Base-by-base conservation (phyloP, 2,113 vertebrate genomes). In the Phycodurus eques region DNA sequence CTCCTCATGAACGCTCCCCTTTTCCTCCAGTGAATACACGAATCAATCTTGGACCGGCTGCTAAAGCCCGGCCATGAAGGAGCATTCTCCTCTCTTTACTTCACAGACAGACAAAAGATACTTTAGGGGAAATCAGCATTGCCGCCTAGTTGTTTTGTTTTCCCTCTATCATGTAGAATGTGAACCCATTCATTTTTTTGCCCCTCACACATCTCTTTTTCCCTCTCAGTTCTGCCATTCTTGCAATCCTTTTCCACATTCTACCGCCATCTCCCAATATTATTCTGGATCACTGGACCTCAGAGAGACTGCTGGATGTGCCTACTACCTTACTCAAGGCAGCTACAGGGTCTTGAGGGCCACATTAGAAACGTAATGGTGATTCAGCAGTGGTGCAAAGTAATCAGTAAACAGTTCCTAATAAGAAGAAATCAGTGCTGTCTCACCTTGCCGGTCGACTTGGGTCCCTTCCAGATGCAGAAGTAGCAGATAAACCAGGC, bases 401-500 rank as follows among this genome's bases (percentile, higher is more conserved):
- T n/a, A 1, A 20, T 20, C 39, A 64, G 63, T 46, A 8, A 44
- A 17, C 11, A 5, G 4, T 61, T n/a, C 43, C 67, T 17, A 3
- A 22, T 69, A 2, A 22, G 6, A 17, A 20, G 8, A 62, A n/a
- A 44, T 31, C 22, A 2, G 12, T 47, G 12, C 13, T 9, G 22
- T 47, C 92, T 94, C 88, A 98, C 98, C 96, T 99, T 99, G 83
- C 97, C 98, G 3, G 97, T 99, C 42, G 98, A 99, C 90, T 98
- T 98, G 81, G 96, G 97, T 53, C 98, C 98, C 87, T 99, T 99
- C 98, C 98, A 99, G 88, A 99, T 98, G 87, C 98, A 99, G 87
- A 99, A 99, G 83, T 99, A 99, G 82, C 97, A 98, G 85, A 99
- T 96, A 85, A 98, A 95, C 98, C 98, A 99, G 67, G 97, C 98